Percentiles rank a stretch among this genome's conserved stretches.
Evolutionary conservation across 1,140 invertebrate genomes (phyloP).

Genomic region (Phthorimaea operculella): DNA sequence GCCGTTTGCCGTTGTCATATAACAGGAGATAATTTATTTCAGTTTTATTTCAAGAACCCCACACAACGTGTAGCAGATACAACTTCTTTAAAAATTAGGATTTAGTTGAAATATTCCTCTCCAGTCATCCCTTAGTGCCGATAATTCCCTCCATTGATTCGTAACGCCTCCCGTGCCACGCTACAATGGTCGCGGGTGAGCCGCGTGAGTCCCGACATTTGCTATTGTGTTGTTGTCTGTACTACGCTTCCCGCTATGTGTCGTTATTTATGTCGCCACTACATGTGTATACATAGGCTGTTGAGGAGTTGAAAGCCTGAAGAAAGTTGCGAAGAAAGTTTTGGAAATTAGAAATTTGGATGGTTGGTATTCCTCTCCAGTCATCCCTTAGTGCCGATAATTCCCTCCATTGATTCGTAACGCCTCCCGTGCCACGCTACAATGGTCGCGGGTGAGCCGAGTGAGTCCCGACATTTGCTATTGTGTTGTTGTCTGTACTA

Average conservation of each 20-base stretch:
- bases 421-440: slow-evolving; percentile 65
- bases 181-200: slow-evolving; percentile 63
- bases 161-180: slow-evolving; percentile 66
- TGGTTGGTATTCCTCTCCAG: slow-evolving; percentile 31
- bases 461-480: slow-evolving; percentile 61
- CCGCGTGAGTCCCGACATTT: slow-evolving; percentile 60
- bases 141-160: slow-evolving; percentile 68
- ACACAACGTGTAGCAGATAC: too few species aligned
- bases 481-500: slow-evolving; percentile 58
- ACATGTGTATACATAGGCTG: slow-evolving; percentile 15
- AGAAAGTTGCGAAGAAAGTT: too few species aligned
- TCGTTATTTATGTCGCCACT: slow-evolving; percentile 50
- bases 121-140: slow-evolving; percentile 22
- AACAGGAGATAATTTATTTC: too few species aligned
- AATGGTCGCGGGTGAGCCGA: slow-evolving; percentile 58
- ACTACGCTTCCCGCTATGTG: slow-evolving; percentile 45
- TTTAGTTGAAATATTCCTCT: too few species aligned
- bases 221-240: slow-evolving; percentile 62
- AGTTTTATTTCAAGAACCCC: too few species aligned
- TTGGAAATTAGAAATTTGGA: too few species aligned
- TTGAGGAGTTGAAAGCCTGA: too few species aligned
- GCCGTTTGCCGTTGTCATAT: too few species aligned
- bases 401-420: slow-evolving; percentile 68
- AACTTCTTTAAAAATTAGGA: too few species aligned
- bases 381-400: slow-evolving; percentile 43